Evolutionary conservation across 2,113 vertebrate species (phyloP).

Genomic region (Pteruthius melanotis): DNA sequence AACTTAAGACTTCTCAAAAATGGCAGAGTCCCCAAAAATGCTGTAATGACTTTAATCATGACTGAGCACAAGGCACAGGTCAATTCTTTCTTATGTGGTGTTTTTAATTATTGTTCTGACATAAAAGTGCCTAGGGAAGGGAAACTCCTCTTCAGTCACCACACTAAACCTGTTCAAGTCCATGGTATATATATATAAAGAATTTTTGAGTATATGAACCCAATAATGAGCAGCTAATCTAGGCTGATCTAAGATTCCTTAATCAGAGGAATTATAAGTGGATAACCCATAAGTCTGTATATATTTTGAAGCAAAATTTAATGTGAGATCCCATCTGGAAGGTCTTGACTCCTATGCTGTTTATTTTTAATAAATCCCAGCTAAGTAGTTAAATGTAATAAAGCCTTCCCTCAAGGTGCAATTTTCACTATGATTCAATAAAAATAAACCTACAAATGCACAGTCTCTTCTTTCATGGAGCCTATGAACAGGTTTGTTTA

Average conservation of each 20-base stretch:
- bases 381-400: conserved; percentile 52
- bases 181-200: neutral
- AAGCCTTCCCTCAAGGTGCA: conserved; percentile 37
- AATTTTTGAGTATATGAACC: neutral
- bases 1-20: neutral
- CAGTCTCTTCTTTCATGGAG: neutral
- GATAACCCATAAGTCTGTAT: neutral
- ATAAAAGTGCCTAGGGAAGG: neutral
- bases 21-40: neutral
- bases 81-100: neutral
- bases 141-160: neutral
- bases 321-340: neutral
- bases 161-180: neutral
- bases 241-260: neutral
- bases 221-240: neutral
- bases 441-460: conserved; percentile 46
- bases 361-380: conserved; percentile 60
- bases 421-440: conserved; percentile 52
- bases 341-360: conserved; percentile 9
- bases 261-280: neutral
- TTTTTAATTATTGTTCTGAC: neutral
- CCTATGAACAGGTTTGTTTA: conserved; percentile 43
- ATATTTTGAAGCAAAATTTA: neutral
- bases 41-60: neutral
- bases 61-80: neutral